Conservation (phyloP, 2,888 invertebrate genomes). For the Silvanus unidentatus region DNA sequence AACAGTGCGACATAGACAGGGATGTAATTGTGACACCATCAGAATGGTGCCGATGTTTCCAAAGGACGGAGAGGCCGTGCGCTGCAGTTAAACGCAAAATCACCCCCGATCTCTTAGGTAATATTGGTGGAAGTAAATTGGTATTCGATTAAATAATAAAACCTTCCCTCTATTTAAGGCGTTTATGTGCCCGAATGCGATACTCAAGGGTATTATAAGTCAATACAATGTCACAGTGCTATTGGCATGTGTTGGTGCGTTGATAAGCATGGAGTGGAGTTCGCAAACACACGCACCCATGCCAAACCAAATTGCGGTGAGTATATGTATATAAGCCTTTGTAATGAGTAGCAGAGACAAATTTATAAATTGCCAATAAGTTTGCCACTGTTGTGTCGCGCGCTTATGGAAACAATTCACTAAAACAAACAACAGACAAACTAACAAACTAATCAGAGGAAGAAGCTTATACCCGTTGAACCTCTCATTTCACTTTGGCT, state of each 20-base stretch:
- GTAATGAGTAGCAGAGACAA: neutral
- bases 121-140: conserved; percentile 6
- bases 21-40: conserved; percentile 63
- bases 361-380: too few species aligned
- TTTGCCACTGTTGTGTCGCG: too few species aligned
- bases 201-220: conserved; percentile 77
- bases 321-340: conserved; percentile 29
- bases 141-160: conserved; percentile 7
- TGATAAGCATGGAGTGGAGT: conserved; percentile 85
- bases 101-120: conserved; percentile 61
- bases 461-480: too few species aligned
- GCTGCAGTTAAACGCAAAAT: conserved; percentile 75
- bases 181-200: conserved; percentile 79
- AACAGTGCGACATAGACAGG: conserved; percentile 73
- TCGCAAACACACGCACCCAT: conserved; percentile 75
- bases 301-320: conserved; percentile 76
- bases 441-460: too few species aligned
- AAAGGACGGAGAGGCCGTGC: conserved; percentile 75
- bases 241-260: conserved; percentile 91
- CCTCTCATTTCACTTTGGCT: too few species aligned
- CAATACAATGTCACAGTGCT: conserved; percentile 81
- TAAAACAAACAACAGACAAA: too few species aligned
- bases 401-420: too few species aligned
- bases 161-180: conserved; percentile 45
- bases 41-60: conserved; percentile 80